These are phyloP conservation scores for Salpingus planirostris DNA, from an alignment of 2,888 invertebrate genomes.

Conservation along the genomic window DNA sequence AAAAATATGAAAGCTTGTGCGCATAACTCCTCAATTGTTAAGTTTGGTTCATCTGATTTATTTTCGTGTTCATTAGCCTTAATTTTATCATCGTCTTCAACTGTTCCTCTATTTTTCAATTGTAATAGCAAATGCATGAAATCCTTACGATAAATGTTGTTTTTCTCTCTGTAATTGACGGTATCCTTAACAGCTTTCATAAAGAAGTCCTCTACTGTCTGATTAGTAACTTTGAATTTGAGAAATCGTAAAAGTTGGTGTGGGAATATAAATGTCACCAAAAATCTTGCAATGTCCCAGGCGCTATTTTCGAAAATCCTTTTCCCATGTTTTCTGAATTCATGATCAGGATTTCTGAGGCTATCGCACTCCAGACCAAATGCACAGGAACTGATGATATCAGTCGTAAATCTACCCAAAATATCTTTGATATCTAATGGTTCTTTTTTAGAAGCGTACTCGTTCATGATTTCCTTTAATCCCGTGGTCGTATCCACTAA, in stretches of 20 bases:
- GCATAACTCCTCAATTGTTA: constrained; percentile 14
- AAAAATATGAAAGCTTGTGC: constrained; percentile 22
- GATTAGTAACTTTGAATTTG: constrained; percentile 19
- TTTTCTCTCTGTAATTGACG: constrained; percentile 40
- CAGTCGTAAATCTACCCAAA: constrained; percentile 47
- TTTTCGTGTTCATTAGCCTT: constrained; percentile 6
- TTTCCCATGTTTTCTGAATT: constrained; percentile 33
- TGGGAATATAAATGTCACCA: constrained; percentile 15
- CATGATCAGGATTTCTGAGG: constrained; percentile 44
- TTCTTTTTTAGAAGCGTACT: constrained; percentile 28
- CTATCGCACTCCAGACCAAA: constrained; percentile 52
- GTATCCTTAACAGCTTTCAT: constrained; percentile 37
- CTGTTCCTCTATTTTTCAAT: constrained; percentile 37
- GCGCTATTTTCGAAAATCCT: constrained; percentile 21
- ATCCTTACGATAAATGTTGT: constrained; percentile 43
- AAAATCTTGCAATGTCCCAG: constrained; percentile 5
- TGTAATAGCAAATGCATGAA: constrained; percentile 48
- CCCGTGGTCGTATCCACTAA: constrained; percentile 47
- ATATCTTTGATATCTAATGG: constrained; percentile 39
- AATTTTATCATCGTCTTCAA: constrained; percentile 19
- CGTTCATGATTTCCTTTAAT: constrained; percentile 42
- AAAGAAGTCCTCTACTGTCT: constrained; percentile 39
- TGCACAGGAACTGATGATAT: constrained; percentile 50
- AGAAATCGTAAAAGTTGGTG: constrained; percentile 15
- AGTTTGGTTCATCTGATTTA: constrained; percentile 2